A percentile compares a stretch with the other conserved stretches of the same genome.
Evolutionary conservation across 2,113 vertebrate species (phyloP).

Genomic region (Colaptes auratus): DNA sequence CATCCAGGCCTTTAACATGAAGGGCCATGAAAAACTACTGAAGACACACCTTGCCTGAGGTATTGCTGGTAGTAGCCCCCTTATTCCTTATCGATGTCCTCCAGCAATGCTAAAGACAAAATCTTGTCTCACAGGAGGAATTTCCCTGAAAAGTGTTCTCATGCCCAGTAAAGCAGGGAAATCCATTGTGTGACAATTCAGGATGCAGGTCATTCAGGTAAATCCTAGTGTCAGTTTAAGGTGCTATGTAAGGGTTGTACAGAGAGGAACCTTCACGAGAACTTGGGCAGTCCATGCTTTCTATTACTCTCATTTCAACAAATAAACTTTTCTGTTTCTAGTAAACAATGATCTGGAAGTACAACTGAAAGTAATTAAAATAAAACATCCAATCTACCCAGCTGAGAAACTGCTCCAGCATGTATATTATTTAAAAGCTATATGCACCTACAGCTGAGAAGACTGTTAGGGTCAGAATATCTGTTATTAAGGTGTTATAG

Average conservation of each 20-base stretch:
- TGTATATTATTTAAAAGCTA: background rate
- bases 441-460: background rate
- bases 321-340: background rate
- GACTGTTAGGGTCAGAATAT: background rate
- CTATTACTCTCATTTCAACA: background rate
- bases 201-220: background rate
- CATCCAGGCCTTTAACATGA: background rate
- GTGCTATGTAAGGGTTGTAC: background rate
- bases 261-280: background rate
- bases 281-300: background rate
- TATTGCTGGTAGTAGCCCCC: background rate
- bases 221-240: background rate
- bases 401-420: background rate
- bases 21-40: background rate
- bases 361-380: background rate
- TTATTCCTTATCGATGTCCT: background rate
- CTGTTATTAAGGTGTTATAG: background rate
- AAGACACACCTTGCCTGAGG: background rate
- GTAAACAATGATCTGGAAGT: background rate
- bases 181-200: no score
- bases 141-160: background rate
- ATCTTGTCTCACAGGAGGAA: background rate
- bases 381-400: background rate
- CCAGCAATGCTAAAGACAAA: background rate
- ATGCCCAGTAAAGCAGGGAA: background rate